These are phyloP conservation scores for Morone chrysops DNA, from an alignment of 2,113 vertebrate species.

Conservation along the genomic window DNA sequence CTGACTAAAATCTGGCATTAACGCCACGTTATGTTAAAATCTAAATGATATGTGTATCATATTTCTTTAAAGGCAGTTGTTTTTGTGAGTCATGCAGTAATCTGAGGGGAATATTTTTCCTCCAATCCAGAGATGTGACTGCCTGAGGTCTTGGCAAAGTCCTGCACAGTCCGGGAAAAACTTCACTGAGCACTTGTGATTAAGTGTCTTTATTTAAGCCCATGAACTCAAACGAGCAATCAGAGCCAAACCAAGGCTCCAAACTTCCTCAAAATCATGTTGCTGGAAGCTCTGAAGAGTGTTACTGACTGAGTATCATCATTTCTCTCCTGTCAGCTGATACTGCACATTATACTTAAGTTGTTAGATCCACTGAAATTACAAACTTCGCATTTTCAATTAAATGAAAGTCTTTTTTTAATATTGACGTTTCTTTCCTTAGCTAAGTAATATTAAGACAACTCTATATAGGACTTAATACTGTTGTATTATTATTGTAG, in stretches of 20 bases:
- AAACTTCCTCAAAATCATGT: slow-evolving; percentile 66
- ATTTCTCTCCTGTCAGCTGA: slow-evolving; percentile 54
- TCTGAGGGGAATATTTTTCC: slow-evolving; percentile 71
- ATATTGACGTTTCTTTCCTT: not conserved
- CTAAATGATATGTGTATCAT: slow-evolving; percentile 64
- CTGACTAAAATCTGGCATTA: slow-evolving; percentile 47
- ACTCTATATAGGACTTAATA: not conserved
- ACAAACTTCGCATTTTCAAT: slow-evolving; percentile 13
- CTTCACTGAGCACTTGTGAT: slow-evolving; percentile 72
- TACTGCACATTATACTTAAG: slow-evolving; percentile 23
- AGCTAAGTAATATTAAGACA: not conserved
- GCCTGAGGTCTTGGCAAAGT: slow-evolving; percentile 79
- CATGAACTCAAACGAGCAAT: slow-evolving; percentile 77
- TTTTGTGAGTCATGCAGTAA: slow-evolving; percentile 78
- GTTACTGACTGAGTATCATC: slow-evolving; percentile 51
- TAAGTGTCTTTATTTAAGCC: slow-evolving; percentile 82
- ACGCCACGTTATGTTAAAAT: slow-evolving; percentile 53
- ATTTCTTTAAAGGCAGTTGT: slow-evolving; percentile 68
- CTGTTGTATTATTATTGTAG: slow-evolving; percentile 18
- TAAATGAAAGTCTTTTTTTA: not conserved
- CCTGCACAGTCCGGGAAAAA: slow-evolving; percentile 69
- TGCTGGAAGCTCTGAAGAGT: slow-evolving; percentile 62
- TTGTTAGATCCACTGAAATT: slow-evolving; percentile 11
- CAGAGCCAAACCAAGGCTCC: slow-evolving; percentile 68
- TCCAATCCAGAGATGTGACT: slow-evolving; percentile 69